A percentile compares a stretch with the other conserved stretches of the same genome.
Evolutionary conservation across 2,797 vertebrate species (phyloP).

Genomic region (Falco cherrug): DNA sequence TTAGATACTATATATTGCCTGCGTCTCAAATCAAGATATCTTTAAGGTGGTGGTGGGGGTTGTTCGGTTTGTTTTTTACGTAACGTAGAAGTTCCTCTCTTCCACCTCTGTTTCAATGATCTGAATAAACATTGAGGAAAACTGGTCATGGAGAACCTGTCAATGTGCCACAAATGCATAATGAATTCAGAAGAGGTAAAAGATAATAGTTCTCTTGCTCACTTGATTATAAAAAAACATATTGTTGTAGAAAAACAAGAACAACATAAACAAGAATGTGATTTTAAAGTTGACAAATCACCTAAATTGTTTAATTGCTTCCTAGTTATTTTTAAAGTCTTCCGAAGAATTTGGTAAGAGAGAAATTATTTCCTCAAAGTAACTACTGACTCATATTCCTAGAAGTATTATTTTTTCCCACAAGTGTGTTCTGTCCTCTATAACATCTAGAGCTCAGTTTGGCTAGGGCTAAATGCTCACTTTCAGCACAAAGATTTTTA

Average conservation of each 20-base stretch:
- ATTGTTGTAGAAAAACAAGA: neutral
- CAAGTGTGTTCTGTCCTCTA: neutral
- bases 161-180: neutral
- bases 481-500: neutral
- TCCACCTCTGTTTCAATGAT: neutral
- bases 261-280: neutral
- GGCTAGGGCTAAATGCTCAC: neutral
- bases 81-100: neutral
- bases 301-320: neutral
- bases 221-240: neutral
- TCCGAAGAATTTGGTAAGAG: neutral
- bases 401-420: neutral
- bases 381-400: neutral
- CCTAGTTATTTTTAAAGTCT: neutral
- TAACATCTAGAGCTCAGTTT: neutral
- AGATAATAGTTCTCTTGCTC: neutral
- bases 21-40: neutral
- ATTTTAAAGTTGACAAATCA: neutral
- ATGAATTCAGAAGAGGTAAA: neutral
- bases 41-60: accelerated
- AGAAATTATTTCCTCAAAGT: neutral
- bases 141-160: neutral
- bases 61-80: neutral
- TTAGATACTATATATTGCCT: neutral
- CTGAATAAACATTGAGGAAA: neutral